Conservation (phyloP, 2,113 vertebrate species). For the Mugil cephalus region DNA sequence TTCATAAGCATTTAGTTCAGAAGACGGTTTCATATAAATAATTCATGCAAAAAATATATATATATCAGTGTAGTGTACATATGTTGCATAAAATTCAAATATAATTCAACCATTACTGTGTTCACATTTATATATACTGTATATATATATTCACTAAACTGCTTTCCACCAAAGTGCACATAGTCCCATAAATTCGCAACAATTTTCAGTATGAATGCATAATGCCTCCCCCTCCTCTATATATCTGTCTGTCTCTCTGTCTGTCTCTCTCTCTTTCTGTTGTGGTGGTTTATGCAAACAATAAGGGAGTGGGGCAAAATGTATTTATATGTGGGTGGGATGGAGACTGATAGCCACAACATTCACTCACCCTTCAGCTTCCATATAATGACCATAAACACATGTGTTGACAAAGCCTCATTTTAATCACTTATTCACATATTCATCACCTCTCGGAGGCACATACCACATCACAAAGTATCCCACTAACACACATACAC, state of each 20-base stretch:
- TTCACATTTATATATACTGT: not conserved
- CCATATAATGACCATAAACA: conserved; percentile 28
- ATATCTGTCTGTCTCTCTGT: not conserved
- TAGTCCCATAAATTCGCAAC: conserved; percentile 64
- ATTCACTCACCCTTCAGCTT: conserved; percentile 51
- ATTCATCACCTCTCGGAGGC: conserved; percentile 24
- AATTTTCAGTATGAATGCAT: conserved; percentile 51
- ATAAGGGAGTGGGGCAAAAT: conserved; percentile 24
- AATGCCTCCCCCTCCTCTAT: conserved; percentile 37
- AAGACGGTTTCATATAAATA: too few relatives aligned
- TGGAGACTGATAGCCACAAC: conserved; percentile 27
- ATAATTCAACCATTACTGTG: not conserved
- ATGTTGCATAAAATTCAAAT: too few relatives aligned
- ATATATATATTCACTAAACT: conserved; percentile 52
- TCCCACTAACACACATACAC: conserved; percentile 4
- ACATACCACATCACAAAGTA: conserved; percentile 22
- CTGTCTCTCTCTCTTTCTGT: too few relatives aligned
- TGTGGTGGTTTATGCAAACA: conserved; percentile 11
- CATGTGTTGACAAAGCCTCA: conserved; percentile 44
- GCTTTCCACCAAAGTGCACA: conserved; percentile 42
- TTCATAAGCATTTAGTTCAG: too few relatives aligned
- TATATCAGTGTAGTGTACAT: too few relatives aligned
- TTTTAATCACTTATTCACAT: conserved; percentile 57
- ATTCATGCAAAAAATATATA: too few relatives aligned
- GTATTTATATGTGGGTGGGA: conserved; percentile 1